Base-by-base conservation (phyloP, 2,888 invertebrate species). In the Ectemnius continuus region DNA sequence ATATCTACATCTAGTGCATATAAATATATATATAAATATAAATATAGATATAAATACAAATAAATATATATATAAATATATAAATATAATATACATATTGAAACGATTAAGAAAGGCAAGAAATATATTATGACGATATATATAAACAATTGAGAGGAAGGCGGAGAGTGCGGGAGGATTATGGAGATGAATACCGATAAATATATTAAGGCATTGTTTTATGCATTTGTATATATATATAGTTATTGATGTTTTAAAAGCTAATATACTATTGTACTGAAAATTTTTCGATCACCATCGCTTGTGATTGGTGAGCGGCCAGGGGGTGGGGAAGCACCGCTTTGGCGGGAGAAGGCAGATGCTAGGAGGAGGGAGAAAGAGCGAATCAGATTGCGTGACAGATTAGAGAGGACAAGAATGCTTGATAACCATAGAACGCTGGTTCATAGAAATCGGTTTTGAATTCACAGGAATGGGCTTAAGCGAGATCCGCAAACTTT, bases 141-240 rank as follows among this genome's bases (percentile, higher is more conserved):
- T 65, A 84, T 70, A 79, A 85, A 80, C 78, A 73, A 84, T 81
- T 83, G 84, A 81, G 76, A 71, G 64, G 81, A 79, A 80, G 71
- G 67, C 67, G 85, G 73, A 84, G 76, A 80, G 67, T 61, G 82
- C 84, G 85, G 82, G 72, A 78, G 78, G 82, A 86, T 86, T 85
- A 84, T 82, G 81, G 74, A 84, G 78, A 86, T 79, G 77, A 82
- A 86, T 81, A 36, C 36, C 36, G 36, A 36, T 36, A 81, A 79
- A 84, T 83, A 88, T 85, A 86, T 87, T 84, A 79, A 86, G 75
- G 85, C 86, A 87, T 88, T 88, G 88, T 90, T 90, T 90, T 88
- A 89, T 88, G 89, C 88, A 90, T 91, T 90, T 91, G 90, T 91
- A 91, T 88, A 91, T 91, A 90, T 88, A 90, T 88, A 91, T 91